Conservation (phyloP, 2,888 invertebrate genomes). For the Patella depressa region DNA sequence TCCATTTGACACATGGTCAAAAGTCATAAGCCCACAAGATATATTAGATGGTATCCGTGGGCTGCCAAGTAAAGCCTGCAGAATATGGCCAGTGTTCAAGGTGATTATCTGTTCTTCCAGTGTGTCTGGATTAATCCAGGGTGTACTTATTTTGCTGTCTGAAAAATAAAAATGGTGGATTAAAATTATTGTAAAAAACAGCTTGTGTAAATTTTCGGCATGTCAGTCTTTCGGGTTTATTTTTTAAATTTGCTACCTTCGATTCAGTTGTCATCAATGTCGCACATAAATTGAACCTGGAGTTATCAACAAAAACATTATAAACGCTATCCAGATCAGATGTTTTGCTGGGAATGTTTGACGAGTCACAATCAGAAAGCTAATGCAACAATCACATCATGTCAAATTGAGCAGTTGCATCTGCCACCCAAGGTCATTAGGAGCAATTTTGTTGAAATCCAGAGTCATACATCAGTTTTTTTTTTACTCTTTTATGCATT, state of each 20-base stretch:
- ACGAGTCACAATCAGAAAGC: not conserved
- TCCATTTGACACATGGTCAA: not conserved
- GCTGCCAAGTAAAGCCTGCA: slow-evolving; percentile 1
- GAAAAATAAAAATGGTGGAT: not conserved
- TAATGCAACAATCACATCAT: not conserved
- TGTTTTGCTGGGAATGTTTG: too few species aligned
- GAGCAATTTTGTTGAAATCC: not conserved
- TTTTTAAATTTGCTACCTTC: too few species aligned
- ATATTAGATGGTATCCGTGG: not conserved
- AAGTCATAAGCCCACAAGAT: not conserved
- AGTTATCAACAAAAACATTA: too few species aligned
- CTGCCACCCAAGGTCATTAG: too few species aligned
- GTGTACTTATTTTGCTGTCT: not conserved
- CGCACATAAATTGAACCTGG: too few species aligned
- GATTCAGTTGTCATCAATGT: too few species aligned
- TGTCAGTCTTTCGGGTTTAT: too few species aligned
- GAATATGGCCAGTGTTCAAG: slow-evolving; percentile 1
- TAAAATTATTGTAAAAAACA: too few species aligned
- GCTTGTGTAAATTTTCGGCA: too few species aligned
- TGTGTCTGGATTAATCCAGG: not conserved
- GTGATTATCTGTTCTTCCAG: not conserved
- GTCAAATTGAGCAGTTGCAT: not conserved
- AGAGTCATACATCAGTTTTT: not conserved
- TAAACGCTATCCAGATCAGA: too few species aligned
- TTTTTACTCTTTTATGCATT: not conserved